Base-by-base conservation (phyloP, 1,140 invertebrate genomes). In the Macrotrachela quadricornifera region DNA sequence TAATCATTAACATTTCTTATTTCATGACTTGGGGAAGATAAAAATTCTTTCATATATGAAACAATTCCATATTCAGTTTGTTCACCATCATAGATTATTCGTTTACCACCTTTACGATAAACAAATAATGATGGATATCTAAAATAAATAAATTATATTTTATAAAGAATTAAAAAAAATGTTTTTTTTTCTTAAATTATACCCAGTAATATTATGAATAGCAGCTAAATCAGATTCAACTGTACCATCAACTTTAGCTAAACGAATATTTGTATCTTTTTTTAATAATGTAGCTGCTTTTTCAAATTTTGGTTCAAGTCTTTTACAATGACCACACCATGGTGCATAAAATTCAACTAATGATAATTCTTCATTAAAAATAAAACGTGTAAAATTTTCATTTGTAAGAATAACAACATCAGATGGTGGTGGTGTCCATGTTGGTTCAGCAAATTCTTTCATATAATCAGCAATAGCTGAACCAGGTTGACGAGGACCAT, bases 361-460 rank as follows among this genome's bases (percentile, higher is more conserved):
- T 84, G 86, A 92, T 69, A 90, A 75, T 61, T 92, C 86, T 14
- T 90, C 81, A 8, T 30, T 8, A 4, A 8, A 4, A 30, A 8
- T 30, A 30, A 30, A 30, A 4, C 68, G 82, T 56, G 91, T 80
- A 66, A 97, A 96, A 70, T 95, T 95, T 30, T 78, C 77, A 63
- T 95, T 88, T 0, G 90, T 96, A 42, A 96, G 72, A 59, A 92
- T 81, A 10, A 96, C 73, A 9, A 97, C 88, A 66, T 82, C 82
- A 76, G 44, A 43, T 10, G 12, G 41, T 55, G 36, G n/a, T 30
- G 15, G 0, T 66, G 67, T 68, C 68, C 64, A 1, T 4, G 3
- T 30, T 30, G 21, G 30, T 76, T 82, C 53, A 80, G 75, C 15
- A 88, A 85, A 17, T 16, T 15, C 11, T 16, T 41, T 10, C 4